These are phyloP conservation scores for Cheilinus undulatus DNA, from an alignment of 2,113 vertebrate genomes.

Conservation along the genomic window DNA sequence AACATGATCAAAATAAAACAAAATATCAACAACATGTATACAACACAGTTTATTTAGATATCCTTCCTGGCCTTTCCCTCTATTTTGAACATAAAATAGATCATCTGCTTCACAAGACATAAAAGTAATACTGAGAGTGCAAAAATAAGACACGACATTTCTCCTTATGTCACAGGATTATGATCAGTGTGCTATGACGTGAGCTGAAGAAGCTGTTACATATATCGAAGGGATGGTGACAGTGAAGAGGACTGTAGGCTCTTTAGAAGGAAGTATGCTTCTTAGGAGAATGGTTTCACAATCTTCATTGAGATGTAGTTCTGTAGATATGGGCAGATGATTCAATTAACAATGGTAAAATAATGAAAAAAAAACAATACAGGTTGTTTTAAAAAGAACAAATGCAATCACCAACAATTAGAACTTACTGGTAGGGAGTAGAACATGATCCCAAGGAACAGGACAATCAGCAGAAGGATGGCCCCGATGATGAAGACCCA, in stretches of 20 bases:
- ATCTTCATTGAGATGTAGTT: constrained; percentile 99
- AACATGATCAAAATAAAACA: not conserved
- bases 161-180: constrained; percentile 85
- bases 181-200: constrained; percentile 63
- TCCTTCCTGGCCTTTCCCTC: constrained; percentile 22
- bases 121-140: constrained; percentile 30
- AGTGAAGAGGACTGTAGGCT: constrained; percentile 16
- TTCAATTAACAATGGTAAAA: not conserved
- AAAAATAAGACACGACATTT: constrained; percentile 61
- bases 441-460: constrained; percentile 92
- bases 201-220: constrained; percentile 1
- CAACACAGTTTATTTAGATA: constrained; percentile 25
- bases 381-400: not conserved
- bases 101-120: constrained; percentile 16
- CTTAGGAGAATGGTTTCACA: constrained; percentile 85
- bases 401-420: no score
- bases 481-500: constrained; percentile 91
- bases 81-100: not conserved
- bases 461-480: constrained; percentile 86
- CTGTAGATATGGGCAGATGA: constrained; percentile 61
- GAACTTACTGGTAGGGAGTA: constrained; percentile 96
- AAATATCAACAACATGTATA: not conserved
- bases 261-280: not conserved
- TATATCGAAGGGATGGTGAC: constrained; percentile 10
- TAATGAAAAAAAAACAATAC: not conserved